These are phyloP conservation scores for Oxystoma pomonae DNA, from an alignment of 2,888 invertebrate genomes.

Conservation along the genomic window DNA sequence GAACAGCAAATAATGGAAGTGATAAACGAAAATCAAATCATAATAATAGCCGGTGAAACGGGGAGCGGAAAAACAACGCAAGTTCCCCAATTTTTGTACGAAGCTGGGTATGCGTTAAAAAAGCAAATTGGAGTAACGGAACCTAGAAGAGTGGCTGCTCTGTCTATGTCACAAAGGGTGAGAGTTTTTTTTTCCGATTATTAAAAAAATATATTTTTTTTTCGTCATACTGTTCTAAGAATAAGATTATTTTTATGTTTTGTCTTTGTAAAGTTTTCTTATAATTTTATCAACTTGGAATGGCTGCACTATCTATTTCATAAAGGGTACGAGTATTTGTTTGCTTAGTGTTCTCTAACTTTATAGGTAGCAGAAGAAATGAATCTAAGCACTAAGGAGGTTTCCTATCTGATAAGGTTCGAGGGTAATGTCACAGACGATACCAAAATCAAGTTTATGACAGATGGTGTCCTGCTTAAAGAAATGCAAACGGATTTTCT, in stretches of 20 bases:
- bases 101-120: constrained; percentile 79
- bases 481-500: constrained; percentile 81
- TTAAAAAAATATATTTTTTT: no score
- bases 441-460: constrained; percentile 98
- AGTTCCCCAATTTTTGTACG: constrained; percentile 96
- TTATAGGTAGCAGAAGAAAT: constrained; percentile 77
- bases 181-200: no score
- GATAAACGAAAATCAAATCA: constrained; percentile 85
- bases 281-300: no score
- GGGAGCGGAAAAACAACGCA: constrained; percentile 97
- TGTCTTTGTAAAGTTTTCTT: no score
- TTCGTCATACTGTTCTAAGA: no score
- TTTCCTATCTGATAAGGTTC: constrained; percentile 92
- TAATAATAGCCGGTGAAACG: constrained; percentile 62
- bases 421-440: constrained; percentile 86
- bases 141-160: constrained; percentile 96
- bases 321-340: constrained; percentile 58
- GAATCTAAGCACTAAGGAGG: constrained; percentile 66
- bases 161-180: constrained; percentile 84
- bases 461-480: constrained; percentile 93
- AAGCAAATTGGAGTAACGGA: constrained; percentile 93
- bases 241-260: no score
- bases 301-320: constrained; percentile 97
- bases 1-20: constrained; percentile 94
- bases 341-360: no score